These are phyloP conservation scores for Quadriops clusia DNA, from an alignment of 2,888 invertebrate species.

Conservation along the genomic window DNA sequence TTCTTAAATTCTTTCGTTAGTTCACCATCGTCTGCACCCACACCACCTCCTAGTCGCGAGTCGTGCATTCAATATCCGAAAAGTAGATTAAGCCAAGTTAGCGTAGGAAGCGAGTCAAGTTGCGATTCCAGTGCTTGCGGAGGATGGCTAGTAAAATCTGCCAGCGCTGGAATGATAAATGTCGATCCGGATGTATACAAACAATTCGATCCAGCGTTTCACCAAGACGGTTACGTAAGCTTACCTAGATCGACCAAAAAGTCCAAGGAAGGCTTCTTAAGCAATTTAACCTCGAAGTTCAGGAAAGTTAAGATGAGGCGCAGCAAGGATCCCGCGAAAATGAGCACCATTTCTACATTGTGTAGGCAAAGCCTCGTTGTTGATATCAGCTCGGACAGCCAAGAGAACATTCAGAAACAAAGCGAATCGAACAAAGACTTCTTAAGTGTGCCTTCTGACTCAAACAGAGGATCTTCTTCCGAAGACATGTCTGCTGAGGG, in stretches of 20 bases:
- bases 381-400: slow-evolving; percentile 34
- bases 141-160: slow-evolving; percentile 51
- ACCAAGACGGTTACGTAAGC: slow-evolving; percentile 41
- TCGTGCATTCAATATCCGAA: slow-evolving; percentile 24
- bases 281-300: slow-evolving; percentile 47
- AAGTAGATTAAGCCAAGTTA: slow-evolving; percentile 46
- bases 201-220: slow-evolving; percentile 38
- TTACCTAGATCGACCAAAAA: slow-evolving; percentile 36
- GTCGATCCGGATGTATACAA: slow-evolving; percentile 50
- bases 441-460: slow-evolving; percentile 19
- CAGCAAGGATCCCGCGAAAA: slow-evolving; percentile 32
- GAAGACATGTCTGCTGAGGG: slow-evolving; percentile 22
- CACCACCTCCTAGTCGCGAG: slow-evolving; percentile 13
- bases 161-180: slow-evolving; percentile 69
- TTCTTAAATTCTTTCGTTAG: slow-evolving; percentile 39
- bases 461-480: slow-evolving; percentile 18
- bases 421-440: slow-evolving; percentile 13
- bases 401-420: slow-evolving; percentile 13
- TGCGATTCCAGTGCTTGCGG: slow-evolving; percentile 32
- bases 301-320: slow-evolving; percentile 43
- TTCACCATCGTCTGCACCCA: slow-evolving; percentile 16
- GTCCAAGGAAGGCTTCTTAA: slow-evolving; percentile 36
- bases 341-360: slow-evolving; percentile 54
- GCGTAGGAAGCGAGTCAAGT: slow-evolving; percentile 50
- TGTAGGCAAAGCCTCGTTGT: slow-evolving; percentile 68